A percentile compares a stretch with the other conserved stretches of the same genome.
phyloP scores from a whole-genome alignment of 2,113 vertebrate genomes.

The Mormyrus iriodes region DNA sequence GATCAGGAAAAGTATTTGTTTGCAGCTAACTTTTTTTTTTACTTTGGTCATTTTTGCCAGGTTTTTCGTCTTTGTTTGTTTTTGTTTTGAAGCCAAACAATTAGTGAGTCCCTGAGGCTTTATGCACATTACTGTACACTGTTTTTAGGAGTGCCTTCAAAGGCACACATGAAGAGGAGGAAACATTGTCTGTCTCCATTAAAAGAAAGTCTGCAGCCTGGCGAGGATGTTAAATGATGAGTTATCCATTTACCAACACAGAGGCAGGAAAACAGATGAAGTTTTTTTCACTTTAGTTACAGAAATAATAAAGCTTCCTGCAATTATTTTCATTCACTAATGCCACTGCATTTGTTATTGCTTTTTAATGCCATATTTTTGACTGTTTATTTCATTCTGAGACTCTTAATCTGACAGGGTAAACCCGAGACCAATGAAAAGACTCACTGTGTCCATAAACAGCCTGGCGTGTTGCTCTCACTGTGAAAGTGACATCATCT shows the following conservation, averaged over 20 bases:
- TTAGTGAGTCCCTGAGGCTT: background rate
- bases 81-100: constrained; percentile 5
- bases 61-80: background rate
- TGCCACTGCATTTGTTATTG: background rate
- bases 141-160: background rate
- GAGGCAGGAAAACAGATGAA: background rate
- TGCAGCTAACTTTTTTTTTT: background rate
- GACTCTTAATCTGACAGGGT: background rate
- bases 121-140: background rate
- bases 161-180: background rate
- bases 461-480: background rate
- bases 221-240: background rate
- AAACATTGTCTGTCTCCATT: background rate
- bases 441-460: background rate
- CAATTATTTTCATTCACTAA: background rate
- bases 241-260: background rate
- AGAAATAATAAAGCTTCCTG: background rate
- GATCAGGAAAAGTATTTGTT: constrained; percentile 8
- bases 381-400: background rate
- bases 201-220: background rate
- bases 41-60: background rate
- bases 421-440: background rate
- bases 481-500: background rate
- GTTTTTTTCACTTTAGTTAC: background rate
- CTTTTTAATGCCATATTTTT: background rate